Percentiles rank a stretch among this genome's conserved stretches.
Conservation (phyloP, 2,888 invertebrate genomes). For the Allygus modestus region DNA sequence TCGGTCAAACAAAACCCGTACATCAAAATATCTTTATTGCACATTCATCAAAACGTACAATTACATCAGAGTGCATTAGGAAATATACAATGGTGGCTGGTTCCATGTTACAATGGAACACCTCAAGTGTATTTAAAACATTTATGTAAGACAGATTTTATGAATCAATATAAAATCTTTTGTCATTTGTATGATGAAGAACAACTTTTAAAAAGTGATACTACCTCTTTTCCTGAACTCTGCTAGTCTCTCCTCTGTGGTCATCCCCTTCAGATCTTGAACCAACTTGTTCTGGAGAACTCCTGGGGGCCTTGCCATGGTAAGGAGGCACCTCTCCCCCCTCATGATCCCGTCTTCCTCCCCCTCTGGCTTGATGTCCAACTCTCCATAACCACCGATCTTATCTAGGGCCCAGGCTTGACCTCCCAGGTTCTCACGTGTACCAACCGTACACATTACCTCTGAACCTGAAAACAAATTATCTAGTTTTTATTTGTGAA, state of each 20-base stretch:
- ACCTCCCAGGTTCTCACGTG: not conserved
- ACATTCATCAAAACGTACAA: no score
- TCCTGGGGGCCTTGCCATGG: not conserved
- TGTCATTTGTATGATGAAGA: no score
- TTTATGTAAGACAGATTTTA: no score
- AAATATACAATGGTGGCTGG: no score
- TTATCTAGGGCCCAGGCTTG: not conserved
- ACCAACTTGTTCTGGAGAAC: not conserved
- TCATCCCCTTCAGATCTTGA: not conserved
- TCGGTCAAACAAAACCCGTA: no score
- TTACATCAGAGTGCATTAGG: no score
- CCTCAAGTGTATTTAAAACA: no score
- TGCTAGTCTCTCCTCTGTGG: conserved; percentile 6
- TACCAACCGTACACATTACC: not conserved
- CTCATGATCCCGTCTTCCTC: not conserved
- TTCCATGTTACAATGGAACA: no score
- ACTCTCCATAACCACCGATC: not conserved
- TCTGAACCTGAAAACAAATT: not conserved
- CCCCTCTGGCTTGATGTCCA: not conserved
- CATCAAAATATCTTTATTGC: no score
- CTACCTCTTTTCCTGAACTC: conserved; percentile 22
- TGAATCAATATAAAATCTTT: no score
- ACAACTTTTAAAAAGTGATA: no score
- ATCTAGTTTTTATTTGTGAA: no score
- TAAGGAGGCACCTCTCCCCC: conserved; percentile 3